A percentile compares a stretch with the other conserved stretches of the same genome.
phyloP scores from a whole-genome alignment of 2,797 vertebrate species.

The Sparus aurata region DNA sequence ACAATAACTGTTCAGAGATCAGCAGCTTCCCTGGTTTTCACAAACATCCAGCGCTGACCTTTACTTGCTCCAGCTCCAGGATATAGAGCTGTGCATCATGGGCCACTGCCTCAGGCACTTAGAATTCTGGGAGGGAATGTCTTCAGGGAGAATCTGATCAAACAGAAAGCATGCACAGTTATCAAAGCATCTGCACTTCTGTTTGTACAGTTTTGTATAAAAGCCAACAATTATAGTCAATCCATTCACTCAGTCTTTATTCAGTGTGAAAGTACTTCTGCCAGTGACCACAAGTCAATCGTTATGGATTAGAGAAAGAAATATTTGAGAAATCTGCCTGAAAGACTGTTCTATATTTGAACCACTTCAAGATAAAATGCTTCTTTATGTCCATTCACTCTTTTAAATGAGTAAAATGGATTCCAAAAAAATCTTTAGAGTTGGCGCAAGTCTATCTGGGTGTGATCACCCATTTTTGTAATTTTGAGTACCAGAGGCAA shows the following conservation, averaged over 20 bases:
- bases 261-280: slow-evolving; percentile 27
- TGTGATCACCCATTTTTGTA: slow-evolving; percentile 4
- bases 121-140: slow-evolving; percentile 75
- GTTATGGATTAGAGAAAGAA: not conserved
- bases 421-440: slow-evolving; percentile 18
- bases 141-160: slow-evolving; percentile 79
- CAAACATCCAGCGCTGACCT: slow-evolving; percentile 83
- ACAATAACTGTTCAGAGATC: slow-evolving; percentile 75
- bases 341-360: not conserved
- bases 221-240: slow-evolving; percentile 67
- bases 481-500: slow-evolving; percentile 37
- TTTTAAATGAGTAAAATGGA: slow-evolving; percentile 16
- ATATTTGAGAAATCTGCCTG: slow-evolving; percentile 11
- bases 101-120: slow-evolving; percentile 80
- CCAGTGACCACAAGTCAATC: slow-evolving; percentile 6
- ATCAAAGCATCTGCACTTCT: slow-evolving; percentile 79
- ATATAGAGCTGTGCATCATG: slow-evolving; percentile 80
- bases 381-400: slow-evolving; percentile 11
- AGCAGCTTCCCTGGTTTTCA: slow-evolving; percentile 71
- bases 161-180: slow-evolving; percentile 73
- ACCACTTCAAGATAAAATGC: slow-evolving; percentile 4
- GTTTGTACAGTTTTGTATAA: slow-evolving; percentile 77
- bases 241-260: slow-evolving; percentile 49
- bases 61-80: slow-evolving; percentile 79
- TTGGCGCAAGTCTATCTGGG: slow-evolving; percentile 3